Percentiles rank a stretch among this genome's conserved stretches.
Conservation (phyloP, 2,113 vertebrate genomes). For the Elaphurus davidianus region DNA sequence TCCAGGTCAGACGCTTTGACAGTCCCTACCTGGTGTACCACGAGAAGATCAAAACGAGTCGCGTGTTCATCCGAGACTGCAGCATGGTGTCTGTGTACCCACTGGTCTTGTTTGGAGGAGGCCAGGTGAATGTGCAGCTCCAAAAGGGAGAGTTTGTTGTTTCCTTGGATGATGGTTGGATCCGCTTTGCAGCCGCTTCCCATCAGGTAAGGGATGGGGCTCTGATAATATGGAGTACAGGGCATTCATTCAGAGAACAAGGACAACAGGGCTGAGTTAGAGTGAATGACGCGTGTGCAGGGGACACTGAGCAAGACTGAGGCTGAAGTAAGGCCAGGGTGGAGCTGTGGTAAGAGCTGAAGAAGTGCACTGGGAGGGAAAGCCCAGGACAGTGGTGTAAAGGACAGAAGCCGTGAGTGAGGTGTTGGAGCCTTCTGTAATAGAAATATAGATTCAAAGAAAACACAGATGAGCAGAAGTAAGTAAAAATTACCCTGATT, state of each 20-base stretch:
- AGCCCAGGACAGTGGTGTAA: background rate
- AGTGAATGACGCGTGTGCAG: background rate
- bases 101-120: constrained; percentile 92
- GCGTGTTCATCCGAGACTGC: constrained; percentile 96
- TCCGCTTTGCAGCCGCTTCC: constrained; percentile 92
- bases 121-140: constrained; percentile 91
- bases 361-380: background rate
- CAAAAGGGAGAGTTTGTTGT: constrained; percentile 89
- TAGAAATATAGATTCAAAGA: background rate
- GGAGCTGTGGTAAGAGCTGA: background rate
- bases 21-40: constrained; percentile 98
- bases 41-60: constrained; percentile 97
- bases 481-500: constrained; percentile 2
- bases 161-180: constrained; percentile 97
- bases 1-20: constrained; percentile 90
- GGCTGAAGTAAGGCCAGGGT: background rate
- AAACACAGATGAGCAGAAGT: background rate
- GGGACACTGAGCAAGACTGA: background rate
- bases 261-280: background rate
- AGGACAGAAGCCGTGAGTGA: background rate
- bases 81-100: constrained; percentile 97
- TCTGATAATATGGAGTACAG: background rate
- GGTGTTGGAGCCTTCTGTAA: background rate
- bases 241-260: background rate
- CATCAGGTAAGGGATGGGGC: constrained; percentile 86